These are phyloP conservation scores for Leptestheria dahalacensis DNA, from an alignment of 1,140 invertebrate species.

Conservation along the genomic window DNA sequence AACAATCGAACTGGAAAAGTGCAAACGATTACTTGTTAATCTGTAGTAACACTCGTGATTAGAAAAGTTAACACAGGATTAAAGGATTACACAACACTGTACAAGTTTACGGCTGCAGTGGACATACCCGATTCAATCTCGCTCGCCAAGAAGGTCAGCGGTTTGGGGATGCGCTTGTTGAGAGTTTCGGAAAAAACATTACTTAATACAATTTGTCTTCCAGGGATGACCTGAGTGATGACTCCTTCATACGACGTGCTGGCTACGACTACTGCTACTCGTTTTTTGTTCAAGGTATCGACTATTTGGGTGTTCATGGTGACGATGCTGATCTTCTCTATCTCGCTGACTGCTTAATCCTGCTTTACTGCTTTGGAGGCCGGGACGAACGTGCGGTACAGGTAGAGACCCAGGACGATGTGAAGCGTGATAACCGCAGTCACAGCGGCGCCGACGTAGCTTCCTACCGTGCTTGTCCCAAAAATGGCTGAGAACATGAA, in stretches of 20 bases:
- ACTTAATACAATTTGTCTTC: background rate
- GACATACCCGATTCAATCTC: too few relatives aligned
- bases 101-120: too few relatives aligned
- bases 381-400: conserved; percentile 49
- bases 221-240: background rate
- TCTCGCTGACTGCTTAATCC: too few relatives aligned
- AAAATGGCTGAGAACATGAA: conserved; percentile 33
- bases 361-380: conserved; percentile 8
- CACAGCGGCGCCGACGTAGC: conserved; percentile 57
- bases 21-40: too few relatives aligned
- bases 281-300: background rate
- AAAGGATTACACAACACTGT: background rate
- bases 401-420: conserved; percentile 53
- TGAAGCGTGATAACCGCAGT: conserved; percentile 52
- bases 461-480: conserved; percentile 39
- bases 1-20: too few relatives aligned
- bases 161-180: background rate
- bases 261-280: background rate
- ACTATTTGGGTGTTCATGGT: too few relatives aligned
- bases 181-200: background rate
- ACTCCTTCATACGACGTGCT: background rate
- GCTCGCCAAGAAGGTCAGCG: too few relatives aligned
- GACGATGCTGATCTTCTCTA: too few relatives aligned
- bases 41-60: too few relatives aligned
- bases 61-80: background rate